Evolutionary conservation across 2,888 invertebrate genomes (phyloP), one percentile per base, ranked within the genome.

Genomic region (Drosophila quasianomalipes): DNA sequence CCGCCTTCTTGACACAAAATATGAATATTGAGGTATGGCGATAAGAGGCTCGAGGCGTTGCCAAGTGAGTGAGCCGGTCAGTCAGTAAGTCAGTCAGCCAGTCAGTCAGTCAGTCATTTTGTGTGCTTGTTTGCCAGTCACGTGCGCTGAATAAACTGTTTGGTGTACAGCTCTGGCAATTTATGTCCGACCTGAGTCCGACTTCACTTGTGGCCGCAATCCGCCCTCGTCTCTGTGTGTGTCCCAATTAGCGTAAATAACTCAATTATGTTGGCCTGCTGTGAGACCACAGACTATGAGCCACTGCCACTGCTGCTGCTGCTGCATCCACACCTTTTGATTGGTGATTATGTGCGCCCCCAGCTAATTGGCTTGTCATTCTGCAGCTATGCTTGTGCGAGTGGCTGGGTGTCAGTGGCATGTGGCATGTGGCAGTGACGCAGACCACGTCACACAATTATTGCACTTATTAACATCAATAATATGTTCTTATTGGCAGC

Each of bases 221-320:
- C 12, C 12, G 49, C 31, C 60, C 53, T 3, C 35, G 4, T 47
- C 54, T 49, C 49, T 55, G 58, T 65, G 54, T 72, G 57, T 68
- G 58, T 54, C 65, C 74, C 79, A 85, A 85, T 85, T 85, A 89
- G 85, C 66, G 79, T 79, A 86, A 82, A 86, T 85, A 86, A 85
- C 85, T 85, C 84, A 85, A 89, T 85, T 85, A 85, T 86, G 78
- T 49, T 53, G 51, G 66, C 77, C 71, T 64, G 67, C 65, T 79
- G 70, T 54, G 55, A 41, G 57, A 53, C 37, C 47, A 19, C 30
- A 37, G 47, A 16, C 37, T 22, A 47, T 54, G 5, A 22, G 68
- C 33, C n/a, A 31, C 5, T 33, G 33, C 33, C 30, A 31, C 22
- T 4, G 64, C 79, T 31, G 4, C 33, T 53, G 60, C 35, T 52